These are phyloP conservation scores for Litocranius walleri DNA, from an alignment of 2,113 vertebrate genomes.

Conservation along the genomic window DNA sequence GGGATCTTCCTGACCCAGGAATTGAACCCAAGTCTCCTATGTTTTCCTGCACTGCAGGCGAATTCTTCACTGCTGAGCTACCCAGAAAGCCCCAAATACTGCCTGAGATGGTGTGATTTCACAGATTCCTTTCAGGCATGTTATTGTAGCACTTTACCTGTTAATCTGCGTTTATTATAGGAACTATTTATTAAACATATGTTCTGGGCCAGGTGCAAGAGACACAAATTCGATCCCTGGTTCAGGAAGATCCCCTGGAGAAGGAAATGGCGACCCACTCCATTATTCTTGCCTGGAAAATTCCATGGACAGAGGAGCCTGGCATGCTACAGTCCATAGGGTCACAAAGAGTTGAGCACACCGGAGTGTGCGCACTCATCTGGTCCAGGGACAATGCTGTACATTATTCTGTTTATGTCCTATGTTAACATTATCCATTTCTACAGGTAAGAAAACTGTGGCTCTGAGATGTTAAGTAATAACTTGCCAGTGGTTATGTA, in stretches of 20 bases:
- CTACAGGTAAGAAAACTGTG: neutral
- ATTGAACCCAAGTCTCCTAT: neutral
- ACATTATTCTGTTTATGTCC: neutral
- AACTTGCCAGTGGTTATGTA: neutral
- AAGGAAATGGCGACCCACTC: neutral
- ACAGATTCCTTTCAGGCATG: neutral
- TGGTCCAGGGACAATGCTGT: neutral
- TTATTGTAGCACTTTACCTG: neutral
- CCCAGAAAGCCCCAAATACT: neutral
- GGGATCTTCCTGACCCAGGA: neutral
- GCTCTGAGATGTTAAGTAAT: neutral
- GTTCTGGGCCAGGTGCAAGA: neutral
- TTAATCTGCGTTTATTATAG: neutral
- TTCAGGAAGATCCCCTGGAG: neutral
- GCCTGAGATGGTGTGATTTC: constrained; percentile 19
- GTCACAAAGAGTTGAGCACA: neutral
- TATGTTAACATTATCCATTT: neutral
- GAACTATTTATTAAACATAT: neutral
- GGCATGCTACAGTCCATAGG: neutral
- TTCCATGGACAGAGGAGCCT: neutral
- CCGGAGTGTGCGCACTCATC: neutral
- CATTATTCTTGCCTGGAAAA: neutral
- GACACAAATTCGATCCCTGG: neutral
- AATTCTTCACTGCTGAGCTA: neutral
- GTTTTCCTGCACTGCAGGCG: neutral